A percentile compares a stretch with the other conserved stretches of the same genome.
These are phyloP conservation scores for Lacerta agilis DNA, from an alignment of 2,797 vertebrate species.

Conservation along the genomic window DNA sequence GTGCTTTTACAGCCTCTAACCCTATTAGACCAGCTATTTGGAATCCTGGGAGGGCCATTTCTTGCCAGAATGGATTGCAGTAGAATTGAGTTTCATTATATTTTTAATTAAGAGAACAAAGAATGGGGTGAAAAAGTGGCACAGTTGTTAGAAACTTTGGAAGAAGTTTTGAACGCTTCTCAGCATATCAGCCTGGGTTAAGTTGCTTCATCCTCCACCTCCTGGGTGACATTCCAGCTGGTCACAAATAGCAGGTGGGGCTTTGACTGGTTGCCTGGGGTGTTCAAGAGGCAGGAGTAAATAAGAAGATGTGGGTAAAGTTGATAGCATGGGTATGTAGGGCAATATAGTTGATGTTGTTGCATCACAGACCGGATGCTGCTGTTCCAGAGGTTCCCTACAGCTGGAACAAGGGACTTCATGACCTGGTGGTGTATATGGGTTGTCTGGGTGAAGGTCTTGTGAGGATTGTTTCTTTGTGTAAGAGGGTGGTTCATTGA, in stretches of 20 bases:
- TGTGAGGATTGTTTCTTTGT: no score
- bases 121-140: neutral
- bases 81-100: constrained; percentile 69
- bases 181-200: neutral
- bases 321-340: neutral
- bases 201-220: neutral
- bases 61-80: constrained; percentile 65
- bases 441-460: no score
- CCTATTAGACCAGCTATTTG: constrained; percentile 67
- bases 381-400: no score
- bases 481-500: no score
- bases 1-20: constrained; percentile 65
- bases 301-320: neutral
- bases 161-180: constrained; percentile 38
- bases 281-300: neutral
- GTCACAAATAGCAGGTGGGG: neutral
- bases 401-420: no score
- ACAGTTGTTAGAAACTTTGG: constrained; percentile 24
- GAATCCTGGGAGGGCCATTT: constrained; percentile 66
- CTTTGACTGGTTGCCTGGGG: neutral
- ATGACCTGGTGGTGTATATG: no score
- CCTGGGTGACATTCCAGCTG: neutral
- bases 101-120: constrained; percentile 69
- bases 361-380: no score
- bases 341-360: neutral